Evolutionary conservation across 2,113 vertebrate genomes (phyloP), one percentile per base, ranked within the genome.

Genomic region (Gyps fulvus): DNA sequence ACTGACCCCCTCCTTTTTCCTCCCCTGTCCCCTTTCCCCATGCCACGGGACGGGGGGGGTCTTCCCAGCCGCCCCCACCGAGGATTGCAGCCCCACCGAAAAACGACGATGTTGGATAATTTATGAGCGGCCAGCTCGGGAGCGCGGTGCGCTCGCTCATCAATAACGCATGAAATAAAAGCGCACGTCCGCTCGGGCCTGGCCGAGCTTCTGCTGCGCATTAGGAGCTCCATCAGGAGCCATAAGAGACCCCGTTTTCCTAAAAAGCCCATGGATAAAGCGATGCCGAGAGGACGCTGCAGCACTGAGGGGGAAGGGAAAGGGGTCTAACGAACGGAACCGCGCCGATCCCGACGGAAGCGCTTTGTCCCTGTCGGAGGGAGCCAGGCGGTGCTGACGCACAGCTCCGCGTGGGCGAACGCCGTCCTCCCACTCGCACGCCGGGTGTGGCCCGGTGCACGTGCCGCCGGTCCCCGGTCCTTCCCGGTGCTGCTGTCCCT

Each of bases 21-120:
- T 50, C 42, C 32, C 5, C 40, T 13, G 2, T 3, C 11, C 43
- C 38, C 21, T n/a, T 32, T 34, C 49, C 32, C 20, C 73, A 4
- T 5, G 34, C 27, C 2, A 0, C 0, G 6, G 40, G 25, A 43
- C 0, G 9, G 26, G 25, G 45, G 25, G 26, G 23, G 13, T 25
- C 20, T 6, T n/a, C 4, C 65, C 40, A 3, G 16, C 31, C 8
- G 5, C 50, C 50, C 52, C 52, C 52, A 10, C 52, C 27, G 66
- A n/a, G 50, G 11, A 50, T 66, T 72, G 38, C 67, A 6, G n/a
- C 62, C 82, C 59, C 36, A 1, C 58, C 2, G 12, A 36, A 27
- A 36, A 19, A 19, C 15, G 2, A 1, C 0, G 16, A 16, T 16
- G 1, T 29, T 16, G 57, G 87, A 9, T 47, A 43, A 36, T 49